Conservation (phyloP, 92 coral and sea anemone species). For the Isaurus tuberculatus region DNA sequence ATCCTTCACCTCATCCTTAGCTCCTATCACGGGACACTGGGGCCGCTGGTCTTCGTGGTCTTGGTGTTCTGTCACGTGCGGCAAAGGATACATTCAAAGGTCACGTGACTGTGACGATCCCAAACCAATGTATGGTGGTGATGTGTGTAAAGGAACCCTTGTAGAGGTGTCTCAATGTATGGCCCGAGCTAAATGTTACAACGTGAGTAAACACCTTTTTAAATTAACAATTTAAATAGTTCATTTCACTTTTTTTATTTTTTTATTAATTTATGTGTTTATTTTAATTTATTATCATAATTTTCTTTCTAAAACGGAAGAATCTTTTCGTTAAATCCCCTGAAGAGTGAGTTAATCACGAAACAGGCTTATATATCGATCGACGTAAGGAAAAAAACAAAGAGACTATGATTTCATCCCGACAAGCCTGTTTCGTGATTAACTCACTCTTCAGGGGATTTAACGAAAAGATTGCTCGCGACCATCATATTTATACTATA, state of each 20-base stretch:
- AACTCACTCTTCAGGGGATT: no score
- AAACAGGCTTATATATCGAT: no score
- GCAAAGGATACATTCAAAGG: conserved; percentile 66
- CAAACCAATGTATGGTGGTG: conserved; percentile 67
- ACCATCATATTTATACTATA: no score
- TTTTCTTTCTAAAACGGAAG: no score
- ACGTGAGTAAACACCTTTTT: not conserved
- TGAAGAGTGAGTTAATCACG: no score
- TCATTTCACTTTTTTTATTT: not conserved
- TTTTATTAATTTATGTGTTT: no score
- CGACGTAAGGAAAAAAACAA: no score
- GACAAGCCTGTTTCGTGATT: no score
- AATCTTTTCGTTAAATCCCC: no score
- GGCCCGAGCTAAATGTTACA: not conserved
- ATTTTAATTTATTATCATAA: not conserved
- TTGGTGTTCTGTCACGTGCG: conserved; percentile 70
- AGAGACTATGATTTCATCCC: no score
- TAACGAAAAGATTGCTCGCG: no score
- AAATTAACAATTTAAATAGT: no score
- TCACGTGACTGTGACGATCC: conserved; percentile 79
- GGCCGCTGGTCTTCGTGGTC: conserved; percentile 87
- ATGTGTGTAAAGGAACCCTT: conserved; percentile 64
- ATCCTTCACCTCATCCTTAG: not conserved
- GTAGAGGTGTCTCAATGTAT: conserved; percentile 52
- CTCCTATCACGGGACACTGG: conserved; percentile 78